A percentile compares a stretch with the other conserved stretches of the same genome.
These are phyloP conservation scores for Pterocles orientalis DNA, from an alignment of 2,113 vertebrate genomes.

Conservation along the genomic window DNA sequence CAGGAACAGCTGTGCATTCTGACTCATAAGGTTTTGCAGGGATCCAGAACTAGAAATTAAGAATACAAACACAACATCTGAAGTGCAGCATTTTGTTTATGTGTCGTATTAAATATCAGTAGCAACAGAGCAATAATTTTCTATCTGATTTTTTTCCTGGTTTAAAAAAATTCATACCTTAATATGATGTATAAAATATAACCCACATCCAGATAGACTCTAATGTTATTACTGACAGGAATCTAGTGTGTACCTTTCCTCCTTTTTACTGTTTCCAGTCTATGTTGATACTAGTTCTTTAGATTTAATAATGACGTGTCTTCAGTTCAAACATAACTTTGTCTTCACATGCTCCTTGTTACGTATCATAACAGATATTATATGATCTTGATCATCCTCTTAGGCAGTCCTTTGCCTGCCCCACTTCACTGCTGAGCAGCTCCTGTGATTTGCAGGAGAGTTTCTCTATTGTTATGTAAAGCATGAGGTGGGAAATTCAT, in stretches of 20 bases:
- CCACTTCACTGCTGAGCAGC: background rate
- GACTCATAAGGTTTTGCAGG: background rate
- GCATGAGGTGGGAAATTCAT: background rate
- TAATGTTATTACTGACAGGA: background rate
- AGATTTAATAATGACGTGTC: background rate
- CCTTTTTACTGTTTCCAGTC: background rate
- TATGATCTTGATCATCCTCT: background rate
- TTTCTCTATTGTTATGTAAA: background rate
- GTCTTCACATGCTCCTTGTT: background rate
- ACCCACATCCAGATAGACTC: background rate
- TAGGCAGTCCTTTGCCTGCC: background rate
- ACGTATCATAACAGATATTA: background rate
- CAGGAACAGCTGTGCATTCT: background rate
- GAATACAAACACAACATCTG: background rate
- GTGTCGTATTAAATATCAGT: background rate
- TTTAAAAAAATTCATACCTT: background rate
- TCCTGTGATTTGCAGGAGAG: background rate
- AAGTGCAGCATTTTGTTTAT: background rate
- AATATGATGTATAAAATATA: background rate
- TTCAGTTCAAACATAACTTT: background rate
- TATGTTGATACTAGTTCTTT: background rate
- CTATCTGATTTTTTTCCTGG: background rate
- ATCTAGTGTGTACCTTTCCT: background rate
- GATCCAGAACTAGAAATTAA: background rate
- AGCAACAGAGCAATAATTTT: background rate